A percentile compares a stretch with the other conserved stretches of the same genome.
phyloP scores from a whole-genome alignment of 2,888 invertebrate genomes.

The Synergus japonicus region DNA sequence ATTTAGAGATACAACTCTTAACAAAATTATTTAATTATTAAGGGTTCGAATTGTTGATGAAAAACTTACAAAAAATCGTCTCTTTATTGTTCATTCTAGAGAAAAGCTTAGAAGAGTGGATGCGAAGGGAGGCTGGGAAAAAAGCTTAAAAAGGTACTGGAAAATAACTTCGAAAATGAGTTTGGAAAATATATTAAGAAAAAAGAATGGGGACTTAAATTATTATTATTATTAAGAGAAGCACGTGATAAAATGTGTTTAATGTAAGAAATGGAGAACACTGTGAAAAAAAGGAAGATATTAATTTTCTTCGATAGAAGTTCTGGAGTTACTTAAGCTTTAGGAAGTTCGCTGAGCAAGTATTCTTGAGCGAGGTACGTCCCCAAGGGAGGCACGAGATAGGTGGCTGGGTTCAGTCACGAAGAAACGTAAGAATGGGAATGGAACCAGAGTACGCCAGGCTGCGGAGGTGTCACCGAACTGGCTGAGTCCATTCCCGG shows the following conservation, averaged over 20 bases:
- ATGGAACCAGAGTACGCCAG: constrained; percentile 25
- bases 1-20: too few species aligned
- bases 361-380: constrained; percentile 38
- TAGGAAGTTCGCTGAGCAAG: constrained; percentile 40
- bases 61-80: too few species aligned
- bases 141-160: too few species aligned
- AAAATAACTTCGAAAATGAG: too few species aligned
- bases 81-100: too few species aligned
- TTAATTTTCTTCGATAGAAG: constrained; percentile 19
- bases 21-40: too few species aligned
- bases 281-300: not conserved
- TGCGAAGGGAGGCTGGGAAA: too few species aligned
- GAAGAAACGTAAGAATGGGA: constrained; percentile 42
- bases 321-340: constrained; percentile 31
- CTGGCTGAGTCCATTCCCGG: constrained; percentile 61
- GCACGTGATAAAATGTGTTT: not conserved
- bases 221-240: not conserved
- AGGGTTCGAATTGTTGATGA: too few species aligned
- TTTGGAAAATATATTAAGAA: too few species aligned
- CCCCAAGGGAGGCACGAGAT: constrained; percentile 26
- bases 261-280: not conserved
- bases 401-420: constrained; percentile 38
- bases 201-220: too few species aligned
- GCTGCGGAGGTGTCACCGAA: constrained; percentile 39
- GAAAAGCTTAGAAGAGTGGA: too few species aligned